A percentile compares a stretch with the other conserved stretches of the same genome.
These are phyloP conservation scores for Agrenia bidenticulata DNA, from an alignment of 2,888 invertebrate species.

Conservation along the genomic window DNA sequence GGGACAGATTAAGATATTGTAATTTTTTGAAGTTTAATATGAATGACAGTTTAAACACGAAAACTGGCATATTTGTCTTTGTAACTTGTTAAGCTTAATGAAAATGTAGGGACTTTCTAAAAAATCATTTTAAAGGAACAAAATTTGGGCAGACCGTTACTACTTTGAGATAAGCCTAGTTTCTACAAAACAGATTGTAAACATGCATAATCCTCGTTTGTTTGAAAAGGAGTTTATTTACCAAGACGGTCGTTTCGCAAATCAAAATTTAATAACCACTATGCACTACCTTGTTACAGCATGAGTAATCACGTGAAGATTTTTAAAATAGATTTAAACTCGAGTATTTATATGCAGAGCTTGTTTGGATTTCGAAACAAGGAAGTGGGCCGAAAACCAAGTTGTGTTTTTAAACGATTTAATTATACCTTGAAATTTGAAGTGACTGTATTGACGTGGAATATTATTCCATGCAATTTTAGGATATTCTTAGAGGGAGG, in stretches of 20 bases:
- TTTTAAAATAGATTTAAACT: background rate
- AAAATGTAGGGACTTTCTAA: no score
- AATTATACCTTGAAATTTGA: background rate
- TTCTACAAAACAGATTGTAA: background rate
- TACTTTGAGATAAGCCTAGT: no score
- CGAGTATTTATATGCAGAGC: background rate
- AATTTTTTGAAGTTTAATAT: no score
- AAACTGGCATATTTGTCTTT: no score
- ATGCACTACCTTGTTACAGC: background rate
- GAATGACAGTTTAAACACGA: no score
- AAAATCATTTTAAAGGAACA: no score
- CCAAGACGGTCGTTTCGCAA: conserved; percentile 3
- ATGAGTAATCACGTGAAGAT: conserved; percentile 14
- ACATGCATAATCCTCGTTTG: conserved; percentile 13
- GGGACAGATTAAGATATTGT: no score
- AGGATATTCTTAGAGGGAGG: no score
- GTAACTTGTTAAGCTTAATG: no score
- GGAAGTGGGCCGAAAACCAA: background rate
- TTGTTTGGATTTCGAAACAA: background rate
- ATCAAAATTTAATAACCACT: conserved; percentile 14
- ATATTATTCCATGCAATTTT: no score
- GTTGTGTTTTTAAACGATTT: background rate
- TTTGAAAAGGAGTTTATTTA: background rate
- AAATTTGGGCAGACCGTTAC: no score
- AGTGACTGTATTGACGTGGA: no score